A percentile compares a stretch with the other conserved stretches of the same genome.
Conservation (phyloP, 2,113 vertebrate genomes). For the Zeus faber region DNA sequence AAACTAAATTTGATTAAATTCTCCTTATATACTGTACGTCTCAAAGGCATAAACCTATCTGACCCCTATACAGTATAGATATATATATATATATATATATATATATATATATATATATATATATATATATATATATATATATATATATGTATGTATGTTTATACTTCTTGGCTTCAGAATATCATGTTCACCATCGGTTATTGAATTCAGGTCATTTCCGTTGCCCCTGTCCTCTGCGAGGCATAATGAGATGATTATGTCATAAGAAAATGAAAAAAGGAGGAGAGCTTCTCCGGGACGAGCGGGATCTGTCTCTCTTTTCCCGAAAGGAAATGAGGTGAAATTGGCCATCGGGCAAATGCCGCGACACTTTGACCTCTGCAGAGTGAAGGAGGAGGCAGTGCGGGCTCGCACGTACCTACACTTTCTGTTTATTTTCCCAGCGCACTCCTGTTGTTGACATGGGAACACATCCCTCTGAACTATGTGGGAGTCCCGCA, state of each 20-base stretch:
- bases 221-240: constrained; percentile 40
- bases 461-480: constrained; percentile 58
- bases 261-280: constrained; percentile 25
- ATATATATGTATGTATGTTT: background rate
- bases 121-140: background rate
- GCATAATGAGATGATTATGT: constrained; percentile 19
- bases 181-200: constrained; percentile 30
- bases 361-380: constrained; percentile 50
- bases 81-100: background rate
- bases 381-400: constrained; percentile 25
- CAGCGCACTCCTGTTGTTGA: constrained; percentile 48
- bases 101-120: background rate
- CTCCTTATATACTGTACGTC: no score
- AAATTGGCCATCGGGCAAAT: constrained; percentile 40
- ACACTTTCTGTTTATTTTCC: constrained; percentile 38
- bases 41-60: background rate
- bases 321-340: constrained; percentile 46
- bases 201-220: constrained; percentile 34
- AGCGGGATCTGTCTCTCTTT: constrained; percentile 19
- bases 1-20: no score
- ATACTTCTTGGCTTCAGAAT: background rate
- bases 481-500: constrained; percentile 62
- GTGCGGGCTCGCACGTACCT: constrained; percentile 17
- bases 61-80: no score
- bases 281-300: constrained; percentile 39